A percentile compares a stretch with the other conserved stretches of the same genome.
phyloP scores from a whole-genome alignment of 92 coral and sea anemone species.

The Hydrozoanthus gracilis region DNA sequence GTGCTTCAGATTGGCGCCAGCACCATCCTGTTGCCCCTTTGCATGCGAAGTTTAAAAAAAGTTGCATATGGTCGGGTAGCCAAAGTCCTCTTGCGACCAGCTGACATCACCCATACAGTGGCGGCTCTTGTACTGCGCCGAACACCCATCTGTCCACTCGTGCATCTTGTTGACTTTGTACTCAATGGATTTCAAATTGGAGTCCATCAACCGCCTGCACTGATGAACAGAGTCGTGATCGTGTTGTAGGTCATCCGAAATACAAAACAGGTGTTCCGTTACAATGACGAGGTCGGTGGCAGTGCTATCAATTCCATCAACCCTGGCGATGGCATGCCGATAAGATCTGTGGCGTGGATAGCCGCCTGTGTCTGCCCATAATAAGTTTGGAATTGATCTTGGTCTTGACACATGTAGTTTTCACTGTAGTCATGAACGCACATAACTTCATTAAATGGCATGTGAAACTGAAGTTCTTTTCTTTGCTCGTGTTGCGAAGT shows the following conservation, averaged over 20 bases:
- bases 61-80: constrained; percentile 46
- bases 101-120: constrained; percentile 66
- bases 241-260: constrained; percentile 2
- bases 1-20: constrained; percentile 72
- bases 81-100: constrained; percentile 39
- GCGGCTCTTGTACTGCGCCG: constrained; percentile 65
- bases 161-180: constrained; percentile 48
- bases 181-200: constrained; percentile 21
- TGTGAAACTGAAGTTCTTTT: constrained; percentile 7
- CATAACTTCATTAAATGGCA: constrained; percentile 31
- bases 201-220: not conserved
- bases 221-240: constrained; percentile 32
- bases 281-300: not conserved
- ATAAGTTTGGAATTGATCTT: constrained; percentile 21
- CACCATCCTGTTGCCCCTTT: constrained; percentile 75
- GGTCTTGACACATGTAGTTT: constrained; percentile 28
- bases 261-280: not conserved
- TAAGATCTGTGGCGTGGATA: constrained; percentile 38
- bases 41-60: constrained; percentile 69
- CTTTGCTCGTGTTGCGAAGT: constrained; percentile 45
- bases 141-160: constrained; percentile 71
- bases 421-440: constrained; percentile 39
- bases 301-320: constrained; percentile 30
- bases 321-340: constrained; percentile 36
- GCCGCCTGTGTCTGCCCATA: constrained; percentile 43